Conservation (phyloP, 1,140 invertebrate species). For the Drosophila truncata region DNA sequence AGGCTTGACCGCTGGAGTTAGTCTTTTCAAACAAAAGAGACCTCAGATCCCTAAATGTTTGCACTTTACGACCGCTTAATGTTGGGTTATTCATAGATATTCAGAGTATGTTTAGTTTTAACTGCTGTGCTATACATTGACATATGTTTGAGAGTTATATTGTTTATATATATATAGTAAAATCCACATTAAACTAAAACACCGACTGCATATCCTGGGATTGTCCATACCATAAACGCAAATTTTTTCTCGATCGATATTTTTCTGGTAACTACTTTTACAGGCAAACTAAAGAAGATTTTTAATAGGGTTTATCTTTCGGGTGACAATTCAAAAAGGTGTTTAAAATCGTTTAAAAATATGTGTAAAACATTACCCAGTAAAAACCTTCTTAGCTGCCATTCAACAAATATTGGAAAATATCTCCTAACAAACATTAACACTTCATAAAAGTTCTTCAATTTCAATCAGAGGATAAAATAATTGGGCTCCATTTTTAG, state of each 20-base stretch:
- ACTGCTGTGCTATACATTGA: slow-evolving; percentile 34
- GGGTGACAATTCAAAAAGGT: not conserved
- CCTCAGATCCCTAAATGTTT: slow-evolving; percentile 49
- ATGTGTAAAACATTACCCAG: no score
- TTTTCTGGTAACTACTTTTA: slow-evolving; percentile 32
- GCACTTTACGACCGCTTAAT: slow-evolving; percentile 61
- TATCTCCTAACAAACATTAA: slow-evolving; percentile 21
- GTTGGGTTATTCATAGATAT: slow-evolving; percentile 31
- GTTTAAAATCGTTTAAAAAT: not conserved
- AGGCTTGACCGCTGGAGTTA: slow-evolving; percentile 71
- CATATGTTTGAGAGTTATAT: slow-evolving; percentile 35
- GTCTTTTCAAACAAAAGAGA: slow-evolving; percentile 10
- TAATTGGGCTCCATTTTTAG: slow-evolving; percentile 48
- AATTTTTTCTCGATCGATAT: slow-evolving; percentile 74
- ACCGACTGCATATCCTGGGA: slow-evolving; percentile 65
- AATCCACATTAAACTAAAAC: slow-evolving; percentile 50
- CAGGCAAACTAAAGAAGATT: slow-evolving; percentile 23
- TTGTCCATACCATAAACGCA: slow-evolving; percentile 84
- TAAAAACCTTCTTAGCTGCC: slow-evolving; percentile 29
- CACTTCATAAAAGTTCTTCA: slow-evolving; percentile 22
- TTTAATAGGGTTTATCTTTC: not conserved
- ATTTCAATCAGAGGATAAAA: slow-evolving; percentile 29
- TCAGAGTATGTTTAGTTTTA: slow-evolving; percentile 42
- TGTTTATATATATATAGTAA: slow-evolving; percentile 1
- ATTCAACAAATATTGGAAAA: slow-evolving; percentile 28